Conservation (phyloP, 2,888 invertebrate species). For the Oeneis ivallda region DNA sequence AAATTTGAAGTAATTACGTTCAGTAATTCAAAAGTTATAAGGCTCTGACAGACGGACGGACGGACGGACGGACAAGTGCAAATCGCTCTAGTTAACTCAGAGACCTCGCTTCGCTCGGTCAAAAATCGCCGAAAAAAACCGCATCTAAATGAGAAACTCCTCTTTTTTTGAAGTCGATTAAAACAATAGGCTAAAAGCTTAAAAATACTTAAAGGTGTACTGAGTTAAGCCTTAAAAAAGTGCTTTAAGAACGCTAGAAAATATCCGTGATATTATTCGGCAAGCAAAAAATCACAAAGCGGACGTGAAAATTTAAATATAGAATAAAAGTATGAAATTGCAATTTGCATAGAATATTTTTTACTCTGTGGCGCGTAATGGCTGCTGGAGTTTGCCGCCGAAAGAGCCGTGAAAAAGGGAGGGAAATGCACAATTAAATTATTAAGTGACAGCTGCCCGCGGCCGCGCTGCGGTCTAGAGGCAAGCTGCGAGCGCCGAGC, state of each 20-base stretch:
- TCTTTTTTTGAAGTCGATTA: too few species aligned
- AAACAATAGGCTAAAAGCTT: too few species aligned
- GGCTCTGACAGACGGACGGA: too few species aligned
- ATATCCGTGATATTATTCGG: slow-evolving; percentile 1
- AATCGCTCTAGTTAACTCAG: too few species aligned
- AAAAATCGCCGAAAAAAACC: too few species aligned
- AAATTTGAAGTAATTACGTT: too few species aligned
- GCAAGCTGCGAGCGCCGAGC: slow-evolving; percentile 28
- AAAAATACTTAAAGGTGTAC: not conserved
- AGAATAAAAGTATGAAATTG: slow-evolving; percentile 22
- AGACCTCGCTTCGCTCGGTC: too few species aligned
- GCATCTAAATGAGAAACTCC: too few species aligned
- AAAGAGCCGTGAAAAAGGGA: slow-evolving; percentile 53
- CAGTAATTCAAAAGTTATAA: too few species aligned
- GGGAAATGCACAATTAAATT: slow-evolving; percentile 71
- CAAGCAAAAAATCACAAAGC: slow-evolving; percentile 14
- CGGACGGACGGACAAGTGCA: too few species aligned
- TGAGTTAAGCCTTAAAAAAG: too few species aligned
- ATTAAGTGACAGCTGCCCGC: slow-evolving; percentile 65
- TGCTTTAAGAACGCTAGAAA: slow-evolving; percentile 4
- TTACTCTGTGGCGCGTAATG: slow-evolving; percentile 37
- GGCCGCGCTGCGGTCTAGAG: slow-evolving; percentile 41
- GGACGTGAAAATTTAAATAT: slow-evolving; percentile 24
- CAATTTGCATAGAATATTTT: slow-evolving; percentile 32
- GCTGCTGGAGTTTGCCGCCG: slow-evolving; percentile 40